Conservation (phyloP, 2,888 invertebrate species). For the Sipha maydis region DNA sequence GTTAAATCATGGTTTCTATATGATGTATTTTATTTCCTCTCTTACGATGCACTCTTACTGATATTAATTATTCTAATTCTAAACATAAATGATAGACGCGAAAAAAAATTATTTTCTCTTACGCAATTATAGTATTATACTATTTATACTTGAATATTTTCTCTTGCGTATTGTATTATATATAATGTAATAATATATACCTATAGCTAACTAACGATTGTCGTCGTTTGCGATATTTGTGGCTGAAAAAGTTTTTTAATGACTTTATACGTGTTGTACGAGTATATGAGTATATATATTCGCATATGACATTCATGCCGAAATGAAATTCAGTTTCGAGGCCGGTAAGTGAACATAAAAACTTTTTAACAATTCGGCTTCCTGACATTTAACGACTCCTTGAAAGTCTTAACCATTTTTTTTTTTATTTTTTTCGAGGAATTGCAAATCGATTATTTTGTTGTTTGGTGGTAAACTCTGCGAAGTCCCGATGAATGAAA, state of each 20-base stretch:
- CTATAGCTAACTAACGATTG: not conserved
- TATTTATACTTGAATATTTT: too few relatives aligned
- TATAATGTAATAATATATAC: too few relatives aligned
- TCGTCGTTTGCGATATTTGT: constrained; percentile 12
- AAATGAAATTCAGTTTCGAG: constrained; percentile 5
- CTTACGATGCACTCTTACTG: too few relatives aligned
- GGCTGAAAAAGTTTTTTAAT: constrained; percentile 30
- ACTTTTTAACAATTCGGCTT: constrained; percentile 28
- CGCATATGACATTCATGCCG: constrained; percentile 8
- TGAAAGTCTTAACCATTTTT: not conserved
- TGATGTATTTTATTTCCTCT: too few relatives aligned
- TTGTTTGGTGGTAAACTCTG: not conserved
- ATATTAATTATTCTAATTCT: too few relatives aligned
- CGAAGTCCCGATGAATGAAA: not conserved
- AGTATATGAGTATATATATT: not conserved
- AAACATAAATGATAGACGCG: too few relatives aligned
- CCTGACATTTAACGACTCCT: not conserved
- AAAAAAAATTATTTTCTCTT: too few relatives aligned
- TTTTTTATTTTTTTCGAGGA: not conserved
- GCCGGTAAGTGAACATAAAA: not conserved
- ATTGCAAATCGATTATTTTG: not conserved
- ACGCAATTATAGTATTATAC: too few relatives aligned
- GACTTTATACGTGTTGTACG: not conserved
- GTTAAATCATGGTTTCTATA: too few relatives aligned
- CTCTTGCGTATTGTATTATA: too few relatives aligned